phyloP scores from a whole-genome alignment of 2,797 vertebrate species.

The Sebastes wilsoni region DNA sequence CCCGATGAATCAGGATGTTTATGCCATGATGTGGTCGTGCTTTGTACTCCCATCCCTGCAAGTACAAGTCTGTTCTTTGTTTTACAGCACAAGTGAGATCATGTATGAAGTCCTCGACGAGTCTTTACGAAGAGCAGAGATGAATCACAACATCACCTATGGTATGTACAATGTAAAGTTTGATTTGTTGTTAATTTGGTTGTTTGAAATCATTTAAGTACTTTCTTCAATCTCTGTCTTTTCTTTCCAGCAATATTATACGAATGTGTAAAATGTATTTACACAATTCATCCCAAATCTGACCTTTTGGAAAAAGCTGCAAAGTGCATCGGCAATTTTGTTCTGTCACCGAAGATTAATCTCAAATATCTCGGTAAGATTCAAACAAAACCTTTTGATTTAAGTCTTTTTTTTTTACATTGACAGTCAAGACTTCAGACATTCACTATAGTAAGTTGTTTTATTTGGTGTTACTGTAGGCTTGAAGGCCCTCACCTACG shows the following conservation, averaged over 20 bases:
- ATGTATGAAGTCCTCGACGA: slow-evolving; percentile 98
- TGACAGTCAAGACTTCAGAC: not conserved
- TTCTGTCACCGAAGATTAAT: slow-evolving; percentile 96
- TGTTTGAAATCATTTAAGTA: not conserved
- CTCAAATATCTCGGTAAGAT: slow-evolving; percentile 96
- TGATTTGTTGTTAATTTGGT: not conserved
- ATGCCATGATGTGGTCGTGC: fast-evolving
- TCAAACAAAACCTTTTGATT: not conserved
- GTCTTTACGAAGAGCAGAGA: slow-evolving; percentile 95
- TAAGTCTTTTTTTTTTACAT: not conserved
- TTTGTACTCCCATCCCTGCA: not conserved
- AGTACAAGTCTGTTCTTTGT: slow-evolving; percentile 34
- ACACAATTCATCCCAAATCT: slow-evolving; percentile 93
- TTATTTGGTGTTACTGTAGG: slow-evolving; percentile 45
- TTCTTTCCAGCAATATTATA: slow-evolving; percentile 91
- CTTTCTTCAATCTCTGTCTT: not conserved
- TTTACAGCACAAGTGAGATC: slow-evolving; percentile 90
- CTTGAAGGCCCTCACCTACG: slow-evolving; percentile 90
- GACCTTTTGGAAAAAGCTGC: slow-evolving; percentile 96
- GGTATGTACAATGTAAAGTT: slow-evolving; percentile 78
- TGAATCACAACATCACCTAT: slow-evolving; percentile 98
- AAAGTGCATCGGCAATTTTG: slow-evolving; percentile 97
- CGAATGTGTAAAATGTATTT: slow-evolving; percentile 96
- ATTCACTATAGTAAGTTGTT: not conserved
- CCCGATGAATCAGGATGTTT: not conserved